Conservation (phyloP, 2,888 invertebrate species). For the Caenorhabditis becei region DNA sequence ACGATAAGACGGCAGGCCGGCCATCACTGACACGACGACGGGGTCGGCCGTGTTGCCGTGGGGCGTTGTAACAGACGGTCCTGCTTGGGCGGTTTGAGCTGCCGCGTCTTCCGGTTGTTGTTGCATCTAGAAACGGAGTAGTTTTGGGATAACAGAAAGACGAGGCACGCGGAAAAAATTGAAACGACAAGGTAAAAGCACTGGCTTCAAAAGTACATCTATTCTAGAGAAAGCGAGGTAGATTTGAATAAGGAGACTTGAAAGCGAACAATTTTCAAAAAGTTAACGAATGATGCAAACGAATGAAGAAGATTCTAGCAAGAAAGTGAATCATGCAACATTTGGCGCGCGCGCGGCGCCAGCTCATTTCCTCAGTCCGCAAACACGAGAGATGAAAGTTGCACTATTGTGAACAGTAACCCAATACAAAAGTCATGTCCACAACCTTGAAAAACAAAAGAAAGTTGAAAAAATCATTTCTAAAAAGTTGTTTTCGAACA, state of each 20-base stretch:
- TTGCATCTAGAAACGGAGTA: not conserved
- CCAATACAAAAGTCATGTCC: not conserved
- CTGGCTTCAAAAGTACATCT: no score
- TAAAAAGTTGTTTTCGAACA: not conserved
- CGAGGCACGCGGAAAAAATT: not conserved
- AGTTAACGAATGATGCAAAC: no score
- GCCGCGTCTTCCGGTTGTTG: not conserved
- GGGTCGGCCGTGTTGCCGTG: not conserved
- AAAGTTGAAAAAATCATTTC: conserved; percentile 2
- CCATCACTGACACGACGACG: not conserved
- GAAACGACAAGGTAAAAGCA: not conserved
- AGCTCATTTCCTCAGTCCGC: no score
- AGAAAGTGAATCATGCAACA: no score
- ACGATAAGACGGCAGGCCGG: not conserved
- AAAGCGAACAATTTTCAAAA: no score
- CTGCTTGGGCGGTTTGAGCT: no score
- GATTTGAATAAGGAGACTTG: no score
- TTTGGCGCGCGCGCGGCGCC: no score
- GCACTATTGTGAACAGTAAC: not conserved
- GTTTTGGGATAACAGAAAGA: not conserved
- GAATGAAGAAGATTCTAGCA: no score
- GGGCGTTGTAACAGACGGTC: no score
- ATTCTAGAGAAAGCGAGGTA: no score
- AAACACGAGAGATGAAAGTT: no score
- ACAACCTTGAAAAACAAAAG: not conserved